Evolutionary conservation across 2,797 vertebrate species (phyloP).

Genomic region (Artibeus lituratus): DNA sequence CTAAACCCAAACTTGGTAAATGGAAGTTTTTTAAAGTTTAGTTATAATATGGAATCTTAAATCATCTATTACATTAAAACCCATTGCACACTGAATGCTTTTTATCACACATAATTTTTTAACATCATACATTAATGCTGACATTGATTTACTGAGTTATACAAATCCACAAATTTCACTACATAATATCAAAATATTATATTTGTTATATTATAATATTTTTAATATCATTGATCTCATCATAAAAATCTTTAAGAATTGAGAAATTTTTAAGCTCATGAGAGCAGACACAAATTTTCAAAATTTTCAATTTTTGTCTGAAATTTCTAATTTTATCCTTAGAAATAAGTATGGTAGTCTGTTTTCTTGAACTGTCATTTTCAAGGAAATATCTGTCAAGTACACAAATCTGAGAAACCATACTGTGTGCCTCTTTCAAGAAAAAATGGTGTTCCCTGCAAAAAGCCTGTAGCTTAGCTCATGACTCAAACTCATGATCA

Average conservation of each 20-base stretch:
- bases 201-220: not conserved
- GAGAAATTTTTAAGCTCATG: not conserved
- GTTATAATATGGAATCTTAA: not conserved
- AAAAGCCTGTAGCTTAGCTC: not conserved
- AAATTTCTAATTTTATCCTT: not conserved
- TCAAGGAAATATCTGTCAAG: not conserved
- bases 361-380: not conserved
- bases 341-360: not conserved
- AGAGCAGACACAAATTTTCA: not conserved
- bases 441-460: not conserved
- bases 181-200: not conserved
- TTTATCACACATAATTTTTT: not conserved
- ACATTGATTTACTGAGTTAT: not conserved
- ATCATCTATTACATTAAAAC: not conserved
- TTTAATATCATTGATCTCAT: not conserved
- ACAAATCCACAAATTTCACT: not conserved
- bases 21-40: not conserved
- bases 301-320: not conserved
- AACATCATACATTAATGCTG: not conserved
- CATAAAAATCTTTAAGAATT: not conserved
- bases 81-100: not conserved
- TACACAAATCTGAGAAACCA: not conserved
- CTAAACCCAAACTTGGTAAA: not conserved
- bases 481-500: not conserved
- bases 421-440: not conserved